Evolutionary conservation across 2,888 invertebrate species (phyloP), one percentile per base, ranked within the genome.

Genomic region (Epirrhoe tristata): DNA sequence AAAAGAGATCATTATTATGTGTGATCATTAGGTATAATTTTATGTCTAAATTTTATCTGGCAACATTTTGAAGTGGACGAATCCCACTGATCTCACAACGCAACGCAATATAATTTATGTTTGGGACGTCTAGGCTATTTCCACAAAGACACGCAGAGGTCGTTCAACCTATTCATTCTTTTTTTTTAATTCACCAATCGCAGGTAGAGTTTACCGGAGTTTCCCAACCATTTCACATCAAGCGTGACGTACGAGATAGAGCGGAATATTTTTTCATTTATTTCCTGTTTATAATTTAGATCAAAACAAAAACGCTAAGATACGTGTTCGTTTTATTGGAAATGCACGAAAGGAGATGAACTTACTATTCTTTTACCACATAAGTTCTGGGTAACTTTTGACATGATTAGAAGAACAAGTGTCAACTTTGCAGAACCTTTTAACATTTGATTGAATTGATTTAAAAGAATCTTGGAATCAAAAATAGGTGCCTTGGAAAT

Each of bases 91-190:
- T 73, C 70, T 67, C 66, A 71, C 69, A 74, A 73, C 79, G 78
- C 74, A 72, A 69, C 65, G 65, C 72, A 74, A 77, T 77, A 82
- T 81, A 74, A 81, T 80, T 79, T 78, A 81, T 73, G 74, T 72
- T 39, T 39, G 46, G 39, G 63, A 63, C 66, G 69, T 67, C 77
- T 74, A 71, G 70, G 73, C 76, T 74, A 78, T 78, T 77, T 78
- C 75, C 71, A 73, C 77, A 77, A 77, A 79, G 73, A 72, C 76
- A 70, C 52, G 32, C 31, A 58, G 74, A 79, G 86, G 79, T 80
- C 81, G 51, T 82, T 84, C 80, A 84, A 83, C 86, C 71, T 63
- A 74, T 79, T 80, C 82, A 83, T 83, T 84, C 81, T 76, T 78
- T 76, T 78, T 75, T 74, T 58, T 69, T 62, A 58, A 16, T 53